A percentile compares a stretch with the other conserved stretches of the same genome.
These are phyloP conservation scores for Styela plicata DNA, from an alignment of 23 tunicate species.

Conservation along the genomic window DNA sequence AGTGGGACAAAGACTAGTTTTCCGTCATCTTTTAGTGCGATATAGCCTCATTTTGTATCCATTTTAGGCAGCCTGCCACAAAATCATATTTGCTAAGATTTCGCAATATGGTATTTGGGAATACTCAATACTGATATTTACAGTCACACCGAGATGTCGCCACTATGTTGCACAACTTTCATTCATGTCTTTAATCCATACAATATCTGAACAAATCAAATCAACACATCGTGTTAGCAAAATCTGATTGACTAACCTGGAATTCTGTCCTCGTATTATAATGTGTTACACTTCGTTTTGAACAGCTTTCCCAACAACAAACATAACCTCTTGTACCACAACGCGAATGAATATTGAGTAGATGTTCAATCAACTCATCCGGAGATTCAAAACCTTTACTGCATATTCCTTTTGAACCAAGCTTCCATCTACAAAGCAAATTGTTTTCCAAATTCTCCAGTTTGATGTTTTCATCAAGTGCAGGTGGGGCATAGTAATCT, in stretches of 20 bases:
- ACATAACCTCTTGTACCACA: constrained; percentile 8
- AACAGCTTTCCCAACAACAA: constrained; percentile 6
- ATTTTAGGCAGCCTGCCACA: no score
- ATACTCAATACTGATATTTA: no score
- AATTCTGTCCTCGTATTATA: neutral
- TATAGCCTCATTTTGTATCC: no score
- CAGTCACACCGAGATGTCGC: no score
- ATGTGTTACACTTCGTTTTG: neutral
- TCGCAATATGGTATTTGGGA: no score
- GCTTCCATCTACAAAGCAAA: neutral
- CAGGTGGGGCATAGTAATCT: neutral
- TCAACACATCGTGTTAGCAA: no score
- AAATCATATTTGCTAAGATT: no score
- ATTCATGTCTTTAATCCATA: no score
- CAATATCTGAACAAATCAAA: no score
- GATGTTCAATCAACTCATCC: constrained; percentile 24
- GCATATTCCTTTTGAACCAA: neutral
- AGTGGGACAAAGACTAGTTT: no score
- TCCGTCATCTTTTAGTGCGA: no score
- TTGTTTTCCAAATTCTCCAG: neutral
- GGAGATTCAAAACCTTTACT: neutral
- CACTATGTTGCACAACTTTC: no score
- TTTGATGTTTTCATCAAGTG: neutral
- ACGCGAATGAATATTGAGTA: neutral
- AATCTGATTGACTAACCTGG: neutral